Evolutionary conservation across 2,797 vertebrate species (phyloP), one percentile per base, ranked within the genome.

Genomic region (Etheostoma nigrum): DNA sequence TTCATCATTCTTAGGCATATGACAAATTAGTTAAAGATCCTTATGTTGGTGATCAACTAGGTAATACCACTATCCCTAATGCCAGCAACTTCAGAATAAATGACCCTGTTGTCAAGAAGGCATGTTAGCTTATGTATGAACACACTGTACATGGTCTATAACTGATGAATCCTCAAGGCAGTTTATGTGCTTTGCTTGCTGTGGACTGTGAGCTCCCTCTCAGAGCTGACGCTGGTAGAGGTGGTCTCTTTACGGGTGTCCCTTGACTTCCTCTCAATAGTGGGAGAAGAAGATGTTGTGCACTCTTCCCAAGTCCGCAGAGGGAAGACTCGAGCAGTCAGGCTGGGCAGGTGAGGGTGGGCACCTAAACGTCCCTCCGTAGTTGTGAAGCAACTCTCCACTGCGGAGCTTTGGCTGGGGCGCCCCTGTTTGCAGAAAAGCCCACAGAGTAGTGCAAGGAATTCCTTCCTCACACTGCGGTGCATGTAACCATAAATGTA

Each of bases 401-500:
- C 89, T 0, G 88, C 94, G 0, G 95, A 96, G 79, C 91, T 93
- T 70, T 93, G 93, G 63, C 90, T 92, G 54, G 91, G 86, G 27
- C 87, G 90, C 2, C 90, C 92, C 63, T 93, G 92, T 61, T 92
- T 94, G 76, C 95, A 95, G 78, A 96, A 93, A 0, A 96, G 76
- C 19, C 94, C 95, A 1, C 94, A 96, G 59, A 98, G 92, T 78
- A 97, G 72, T 0, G 94, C 93, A 30, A 96, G 88, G 81, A 97
- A 96, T 82, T 97, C 97, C 77, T 96, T 96, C 81, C 96, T 95
- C 62, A 97, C 96, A 4, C 96, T 96, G 60, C 96, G 96, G 85
- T 97, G 96, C 96, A 97, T 97, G 95, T 97, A 98, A 21, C 97
- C 96, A 4, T 97, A 97, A 84, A 97, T 95, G 85, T 97, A 97